Evolutionary conservation across 2,888 invertebrate genomes (phyloP), one percentile per base, ranked within the genome.

Genomic region (Lasioglossum vierecki): DNA sequence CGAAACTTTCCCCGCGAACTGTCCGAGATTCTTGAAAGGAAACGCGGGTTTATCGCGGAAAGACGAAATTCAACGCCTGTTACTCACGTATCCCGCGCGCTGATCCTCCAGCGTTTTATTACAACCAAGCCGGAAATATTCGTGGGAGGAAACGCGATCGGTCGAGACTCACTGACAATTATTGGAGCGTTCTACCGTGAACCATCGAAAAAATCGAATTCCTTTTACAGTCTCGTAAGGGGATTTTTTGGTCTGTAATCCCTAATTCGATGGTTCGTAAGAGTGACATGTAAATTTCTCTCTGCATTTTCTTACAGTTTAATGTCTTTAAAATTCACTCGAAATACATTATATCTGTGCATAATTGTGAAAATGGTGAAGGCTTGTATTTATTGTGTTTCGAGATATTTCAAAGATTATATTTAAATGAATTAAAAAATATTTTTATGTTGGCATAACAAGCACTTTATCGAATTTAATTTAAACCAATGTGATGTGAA

Each of bases 111-210:
- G 63, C 60, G 68, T 83, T 74, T 85, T 84, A 84, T 85, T 85
- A 79, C 70, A 79, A 60, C 60, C 63, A 49, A 75, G 84, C 84
- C 81, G 77, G 86, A 80, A 86, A 81, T 82, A 82, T 82, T 88
- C 81, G 78, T 77, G 79, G 86, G 86, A 22, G 84, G 89, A 84
- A 89, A 89, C 86, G 80, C 60, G 84, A 83, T 82, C 81, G 83
- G 30, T 30, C 57, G 46, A 80, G 74, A 71, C 79, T 80, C 83
- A 68, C 86, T 80, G 80, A 88, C 84, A 76, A 79, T 88, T 84
- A 30, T 11, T 1, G 0, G 11, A 57, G 11, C n/a, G n/a, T n/a
- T 53, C 53, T 22, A 53, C 53, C 22, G 53, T 53, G 53, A 22
- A 53, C 53, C 53, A 8, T n/a, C n/a, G 57, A 57, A 57, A 57